A percentile compares a stretch with the other conserved stretches of the same genome.
Conservation (phyloP, 2,888 invertebrate species). For the Nomada ferruginata region DNA sequence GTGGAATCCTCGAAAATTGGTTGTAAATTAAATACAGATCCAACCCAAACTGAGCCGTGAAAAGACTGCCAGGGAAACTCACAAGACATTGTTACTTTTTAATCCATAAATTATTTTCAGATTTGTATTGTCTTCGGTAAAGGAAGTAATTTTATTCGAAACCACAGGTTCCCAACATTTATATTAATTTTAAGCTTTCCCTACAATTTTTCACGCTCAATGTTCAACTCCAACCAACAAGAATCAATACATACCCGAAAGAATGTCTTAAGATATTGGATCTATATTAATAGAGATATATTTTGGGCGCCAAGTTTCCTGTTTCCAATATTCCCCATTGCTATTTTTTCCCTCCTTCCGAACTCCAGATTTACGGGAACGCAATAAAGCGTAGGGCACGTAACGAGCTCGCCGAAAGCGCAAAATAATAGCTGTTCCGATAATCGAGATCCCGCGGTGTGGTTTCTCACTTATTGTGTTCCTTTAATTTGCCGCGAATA, state of each 20-base stretch:
- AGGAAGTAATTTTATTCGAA: too few species aligned
- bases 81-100: neutral
- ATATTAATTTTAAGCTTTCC: too few species aligned
- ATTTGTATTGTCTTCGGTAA: neutral
- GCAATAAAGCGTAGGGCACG: slow-evolving; percentile 9
- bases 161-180: too few species aligned
- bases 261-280: neutral
- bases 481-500: slow-evolving; percentile 36
- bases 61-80: neutral
- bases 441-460: slow-evolving; percentile 24
- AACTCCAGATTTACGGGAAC: slow-evolving; percentile 2
- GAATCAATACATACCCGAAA: neutral
- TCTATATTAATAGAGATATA: neutral
- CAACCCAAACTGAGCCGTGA: too few species aligned
- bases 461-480: slow-evolving; percentile 25
- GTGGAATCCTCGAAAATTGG: neutral
- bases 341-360: neutral
- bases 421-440: slow-evolving; percentile 34
- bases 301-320: neutral
- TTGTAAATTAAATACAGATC: neutral
- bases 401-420: slow-evolving; percentile 14
- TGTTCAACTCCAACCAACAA: neutral
- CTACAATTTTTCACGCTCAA: neutral
- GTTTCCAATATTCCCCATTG: neutral
- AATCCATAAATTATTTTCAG: neutral